Evolutionary conservation across 2,888 invertebrate genomes (phyloP), one percentile per base, ranked within the genome.

Genomic region (Brachyopa scutellaris): DNA sequence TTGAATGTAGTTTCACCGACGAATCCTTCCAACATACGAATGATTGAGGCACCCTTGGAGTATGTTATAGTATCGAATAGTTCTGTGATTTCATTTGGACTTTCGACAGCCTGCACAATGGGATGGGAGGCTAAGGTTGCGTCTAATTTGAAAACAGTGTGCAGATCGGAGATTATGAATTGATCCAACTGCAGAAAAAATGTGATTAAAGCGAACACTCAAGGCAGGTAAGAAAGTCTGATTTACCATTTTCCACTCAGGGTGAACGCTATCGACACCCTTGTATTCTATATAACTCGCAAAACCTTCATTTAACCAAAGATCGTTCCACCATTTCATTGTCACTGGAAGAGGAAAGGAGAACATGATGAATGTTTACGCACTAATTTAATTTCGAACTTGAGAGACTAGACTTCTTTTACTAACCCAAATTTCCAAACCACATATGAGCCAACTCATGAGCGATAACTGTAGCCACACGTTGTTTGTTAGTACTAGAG

Each of bases 381-480:
- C 5, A 33, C 7, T 11, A 9, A 36, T 5, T 23, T 42, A 57
- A 36, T 36, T 42, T 21, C 59, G 31, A 40, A 42, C 26, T n/a
- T 33, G 3, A 15, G n/a, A n/a, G n/a, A n/a, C n/a, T n/a, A n/a
- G n/a, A n/a, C n/a, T n/a, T n/a, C n/a, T n/a, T n/a, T 2, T 19
- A 55, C 74, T 89, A 91, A 95, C 95, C 95, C 86, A 97, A 92
- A 91, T 97, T 96, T 70, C 97, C 97, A 88, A 97, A 97, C 97
- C 97, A 97, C 95, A 97, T 97, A 88, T 99, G 98, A 0, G 98
- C 97, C 84, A 99, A 91, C 90, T 99, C 99, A 88, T 99, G 99
- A 1, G 97, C 95, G 13, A 99, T 93, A 0, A 97, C 96, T 17
- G 93, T 92, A 1, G 96, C 96, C 0, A 97, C 95, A 84, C 93